phyloP scores from a whole-genome alignment of 2,888 invertebrate species.

The Dinocampus coccinellae region DNA sequence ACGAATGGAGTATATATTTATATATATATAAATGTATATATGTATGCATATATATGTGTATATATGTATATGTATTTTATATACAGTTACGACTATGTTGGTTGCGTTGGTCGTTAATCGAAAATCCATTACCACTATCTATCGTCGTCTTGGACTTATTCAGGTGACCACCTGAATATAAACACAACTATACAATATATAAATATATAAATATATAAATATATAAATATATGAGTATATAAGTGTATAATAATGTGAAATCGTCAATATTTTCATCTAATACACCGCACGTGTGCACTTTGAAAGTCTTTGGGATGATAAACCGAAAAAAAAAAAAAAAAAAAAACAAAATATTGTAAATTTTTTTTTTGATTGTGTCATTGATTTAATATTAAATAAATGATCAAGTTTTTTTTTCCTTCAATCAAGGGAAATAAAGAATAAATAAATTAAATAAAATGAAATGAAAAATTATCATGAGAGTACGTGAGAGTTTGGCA shows the following conservation, averaged over 20 bases:
- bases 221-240: not conserved
- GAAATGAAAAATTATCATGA: constrained; percentile 20
- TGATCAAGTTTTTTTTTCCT: not conserved
- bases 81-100: not conserved
- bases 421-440: not conserved
- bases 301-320: too few relatives aligned
- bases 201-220: not conserved
- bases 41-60: not conserved
- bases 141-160: constrained; percentile 45
- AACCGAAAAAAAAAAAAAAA: too few relatives aligned
- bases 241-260: constrained; percentile 38
- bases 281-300: not conserved
- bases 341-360: too few relatives aligned
- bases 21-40: not conserved
- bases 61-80: not conserved
- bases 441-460: not conserved
- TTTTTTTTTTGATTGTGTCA: too few relatives aligned
- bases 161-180: constrained; percentile 14
- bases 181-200: not conserved
- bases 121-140: constrained; percentile 64
- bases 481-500: not conserved
- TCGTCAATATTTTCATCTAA: constrained; percentile 24
- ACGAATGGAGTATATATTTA: constrained; percentile 1
- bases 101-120: constrained; percentile 53
- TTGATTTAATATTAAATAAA: too few relatives aligned